Conservation (phyloP, 1,140 invertebrate species). For the Aporrectodea caliginosa region DNA sequence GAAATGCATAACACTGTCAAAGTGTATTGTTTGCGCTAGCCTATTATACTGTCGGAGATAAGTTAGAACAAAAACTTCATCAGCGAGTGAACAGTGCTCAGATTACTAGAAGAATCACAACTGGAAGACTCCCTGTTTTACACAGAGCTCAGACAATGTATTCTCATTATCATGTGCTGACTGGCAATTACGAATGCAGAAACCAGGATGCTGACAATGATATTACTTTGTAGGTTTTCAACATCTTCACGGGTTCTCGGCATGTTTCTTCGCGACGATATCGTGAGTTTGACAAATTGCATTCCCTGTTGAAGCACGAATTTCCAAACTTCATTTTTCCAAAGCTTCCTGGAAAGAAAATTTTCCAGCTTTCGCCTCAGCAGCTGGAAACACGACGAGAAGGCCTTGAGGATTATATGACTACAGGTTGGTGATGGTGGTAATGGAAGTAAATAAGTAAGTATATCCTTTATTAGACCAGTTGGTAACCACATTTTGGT, state of each 20-base stretch:
- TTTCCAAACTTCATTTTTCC: neutral
- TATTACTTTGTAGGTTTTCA: neutral
- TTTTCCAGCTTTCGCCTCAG: neutral
- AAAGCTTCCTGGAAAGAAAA: neutral
- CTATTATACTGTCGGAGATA: too few relatives aligned
- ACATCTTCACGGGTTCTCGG: neutral
- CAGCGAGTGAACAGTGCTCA: too few relatives aligned
- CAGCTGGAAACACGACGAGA: neutral
- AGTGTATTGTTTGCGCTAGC: too few relatives aligned
- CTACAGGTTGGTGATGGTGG: neutral
- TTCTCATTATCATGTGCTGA: neutral
- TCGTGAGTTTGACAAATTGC: neutral
- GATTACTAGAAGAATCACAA: too few relatives aligned
- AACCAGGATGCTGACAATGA: neutral
- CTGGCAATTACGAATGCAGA: neutral
- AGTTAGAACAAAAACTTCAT: too few relatives aligned
- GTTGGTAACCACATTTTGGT: neutral
- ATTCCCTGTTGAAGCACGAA: neutral
- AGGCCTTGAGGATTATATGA: neutral
- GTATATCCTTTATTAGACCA: too few relatives aligned
- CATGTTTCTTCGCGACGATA: neutral
- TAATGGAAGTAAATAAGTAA: too few relatives aligned
- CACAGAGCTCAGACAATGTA: too few relatives aligned
- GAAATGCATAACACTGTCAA: too few relatives aligned
- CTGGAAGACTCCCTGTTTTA: too few relatives aligned